Conservation (phyloP, 2,888 invertebrate genomes). For the Eristalinus aeneus region DNA sequence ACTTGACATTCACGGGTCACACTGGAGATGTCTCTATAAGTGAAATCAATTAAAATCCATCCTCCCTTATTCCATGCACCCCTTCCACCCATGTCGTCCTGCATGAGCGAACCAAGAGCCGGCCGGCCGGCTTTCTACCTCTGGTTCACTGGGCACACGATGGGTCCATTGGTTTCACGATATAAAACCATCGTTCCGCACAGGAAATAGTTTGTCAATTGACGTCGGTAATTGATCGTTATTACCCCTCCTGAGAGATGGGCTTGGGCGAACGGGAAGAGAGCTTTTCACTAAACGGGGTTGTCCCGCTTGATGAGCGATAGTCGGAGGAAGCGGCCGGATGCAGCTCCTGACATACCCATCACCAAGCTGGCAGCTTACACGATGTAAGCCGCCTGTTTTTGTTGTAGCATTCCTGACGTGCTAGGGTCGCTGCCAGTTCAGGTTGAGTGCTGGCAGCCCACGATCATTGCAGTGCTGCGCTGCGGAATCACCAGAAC, state of each 20-base stretch:
- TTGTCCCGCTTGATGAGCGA: background rate
- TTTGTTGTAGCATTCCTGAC: conserved; percentile 32
- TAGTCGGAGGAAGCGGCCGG: conserved; percentile 15
- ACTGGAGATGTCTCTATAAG: background rate
- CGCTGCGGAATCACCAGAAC: conserved; percentile 61
- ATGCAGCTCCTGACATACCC: conserved; percentile 33
- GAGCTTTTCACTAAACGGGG: conserved; percentile 7
- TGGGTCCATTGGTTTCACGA: conserved; percentile 49
- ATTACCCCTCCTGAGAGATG: conserved; percentile 19
- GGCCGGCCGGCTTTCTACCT: conserved; percentile 48
- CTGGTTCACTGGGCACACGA: conserved; percentile 59
- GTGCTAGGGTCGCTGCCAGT: conserved; percentile 29
- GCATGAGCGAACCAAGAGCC: conserved; percentile 38
- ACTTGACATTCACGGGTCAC: conserved; percentile 19
- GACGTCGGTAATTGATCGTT: conserved; percentile 51
- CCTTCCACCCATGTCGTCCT: background rate
- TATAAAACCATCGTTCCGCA: conserved; percentile 36
- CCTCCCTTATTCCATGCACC: background rate
- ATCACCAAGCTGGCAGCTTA: conserved; percentile 6
- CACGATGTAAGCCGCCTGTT: conserved; percentile 26
- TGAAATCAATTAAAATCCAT: background rate
- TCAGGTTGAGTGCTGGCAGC: conserved; percentile 42
- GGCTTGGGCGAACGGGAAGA: background rate
- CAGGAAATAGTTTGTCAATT: conserved; percentile 57
- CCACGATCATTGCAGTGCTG: conserved; percentile 26